Conservation (phyloP, 2,888 invertebrate genomes). For the Thymelicus lineola region DNA sequence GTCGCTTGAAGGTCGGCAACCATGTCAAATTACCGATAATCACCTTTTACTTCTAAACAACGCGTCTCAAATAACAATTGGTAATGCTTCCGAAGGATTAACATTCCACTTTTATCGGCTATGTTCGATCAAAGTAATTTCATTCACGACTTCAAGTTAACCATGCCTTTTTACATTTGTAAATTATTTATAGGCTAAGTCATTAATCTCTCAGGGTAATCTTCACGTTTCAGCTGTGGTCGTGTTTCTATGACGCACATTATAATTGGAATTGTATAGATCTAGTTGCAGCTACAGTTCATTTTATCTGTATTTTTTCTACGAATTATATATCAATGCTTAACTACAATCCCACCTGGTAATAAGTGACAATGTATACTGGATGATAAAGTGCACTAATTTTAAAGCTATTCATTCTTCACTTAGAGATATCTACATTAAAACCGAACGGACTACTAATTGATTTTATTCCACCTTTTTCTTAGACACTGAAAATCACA, state of each 20-base stretch:
- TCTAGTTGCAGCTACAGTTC: background rate
- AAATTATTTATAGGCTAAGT: background rate
- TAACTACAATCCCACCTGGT: no score
- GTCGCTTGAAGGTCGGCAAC: constrained; percentile 10
- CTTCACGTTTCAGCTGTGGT: background rate
- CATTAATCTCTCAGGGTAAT: background rate
- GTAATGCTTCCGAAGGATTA: constrained; percentile 37
- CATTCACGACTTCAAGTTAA: background rate
- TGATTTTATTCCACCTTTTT: no score
- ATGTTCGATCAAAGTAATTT: constrained; percentile 5
- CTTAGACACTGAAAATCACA: no score
- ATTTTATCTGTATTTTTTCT: background rate
- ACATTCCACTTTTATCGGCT: constrained; percentile 44
- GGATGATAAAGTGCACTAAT: background rate
- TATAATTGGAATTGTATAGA: no score
- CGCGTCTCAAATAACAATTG: constrained; percentile 18
- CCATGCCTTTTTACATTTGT: background rate
- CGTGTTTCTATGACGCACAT: background rate
- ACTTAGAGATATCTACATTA: no score
- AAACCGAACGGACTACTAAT: no score
- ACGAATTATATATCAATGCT: background rate
- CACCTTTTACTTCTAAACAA: constrained; percentile 22
- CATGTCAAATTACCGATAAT: constrained; percentile 33
- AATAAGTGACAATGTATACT: background rate
- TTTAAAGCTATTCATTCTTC: no score